Base-by-base conservation (phyloP, 37 sponge, comb jelly and placozoan species). In the Mnemiopsis leidyi region DNA sequence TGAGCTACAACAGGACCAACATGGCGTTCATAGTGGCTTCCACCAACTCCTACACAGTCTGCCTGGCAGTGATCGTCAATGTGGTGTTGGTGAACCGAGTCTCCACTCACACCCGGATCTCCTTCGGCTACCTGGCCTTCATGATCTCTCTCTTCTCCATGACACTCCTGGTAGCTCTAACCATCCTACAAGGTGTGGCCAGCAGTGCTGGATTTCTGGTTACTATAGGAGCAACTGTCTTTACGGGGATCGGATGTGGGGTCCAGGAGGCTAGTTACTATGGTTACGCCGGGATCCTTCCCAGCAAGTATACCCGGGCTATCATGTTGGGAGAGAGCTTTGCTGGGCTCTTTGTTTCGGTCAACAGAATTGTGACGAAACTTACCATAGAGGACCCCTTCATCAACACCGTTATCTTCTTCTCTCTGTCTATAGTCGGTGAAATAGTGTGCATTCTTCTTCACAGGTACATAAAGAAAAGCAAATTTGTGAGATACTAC, bases 231-330 rank as follows among this genome's bases (percentile, higher is more conserved):
- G 85, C 76, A 21, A 90, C 48, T 37, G n/a, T 92, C 73, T 68
- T 69, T 25, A 85, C 90, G 21, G 90, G 90, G 39, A 76, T 92
- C 28, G 35, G 32, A 69, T 93, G 73, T 38, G 23, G 85, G 94
- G 96, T 95, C 24, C 97, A 97, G 73, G 96, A 97, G 95, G 95
- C 96, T 13, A 96, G 95, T 69, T 96, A 94, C 76, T 97, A 97
- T 93, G 97, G 97, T 1, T 93, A 96, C 23, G 92, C 96, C 0
- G 96, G 96, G 7, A 96, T 97, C 95, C 93, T 97, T 0, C 96
- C 97, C 0, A 69, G 68, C 31, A 82, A 68, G 92, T 96, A 96
- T 93, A 82, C 95, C 32, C 95, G 96, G 68, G 95, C 95, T 36
- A 77, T 97, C 24, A 95, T 96, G 95, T 88, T 94, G 35, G 97